Base-by-base conservation (phyloP, 2,888 invertebrate species). In the Dermolepida albohirtum region DNA sequence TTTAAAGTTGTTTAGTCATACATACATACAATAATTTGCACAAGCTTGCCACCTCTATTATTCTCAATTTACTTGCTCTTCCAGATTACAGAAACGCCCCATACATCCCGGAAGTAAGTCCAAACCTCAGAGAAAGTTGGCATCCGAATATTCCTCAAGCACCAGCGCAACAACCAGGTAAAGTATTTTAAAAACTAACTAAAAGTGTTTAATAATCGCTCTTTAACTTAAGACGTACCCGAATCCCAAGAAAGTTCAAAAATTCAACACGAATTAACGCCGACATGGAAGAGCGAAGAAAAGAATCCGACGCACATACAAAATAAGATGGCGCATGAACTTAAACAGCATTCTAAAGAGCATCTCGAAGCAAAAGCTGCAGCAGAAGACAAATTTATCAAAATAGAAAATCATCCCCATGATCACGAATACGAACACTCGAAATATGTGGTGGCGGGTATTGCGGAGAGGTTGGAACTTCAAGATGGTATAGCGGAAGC, bases 401-500 rank as follows among this genome's bases (percentile, higher is more conserved):
- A 69, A 63, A 68, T 64, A 57, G 57, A 76, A 62, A 74, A 74
- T 64, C 73, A 73, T 39, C 52, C 67, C n/a, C 71, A 71, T 27
- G 65, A 73, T 22, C 73, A 73, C 34, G 66, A 69, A 5, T 29
- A 62, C 12, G 57, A 62, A 1, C 67, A 55, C 10, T 52, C 54
- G 6, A 72, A 73, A 64, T 72, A 67, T 55, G 50, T 68, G 5
- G 70, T 70, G 10, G 71, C 68, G 0, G 70, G 70, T 1, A 70
- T 71, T 2, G 71, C 69, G 11, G 78, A 76, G 22, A 70, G 72
- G n/a, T 70, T 75, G 27, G 80, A 80, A 68, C 63, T 78, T 14
- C 83, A 85, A 71, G 91, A 90, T 81, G 91, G 90, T 0, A 86
- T 87, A 70, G 87, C 90, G 71, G 89, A 90, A 77, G 89, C 87